Conservation (phyloP, 2,797 vertebrate species). For the Coccyzus lansbergi region DNA sequence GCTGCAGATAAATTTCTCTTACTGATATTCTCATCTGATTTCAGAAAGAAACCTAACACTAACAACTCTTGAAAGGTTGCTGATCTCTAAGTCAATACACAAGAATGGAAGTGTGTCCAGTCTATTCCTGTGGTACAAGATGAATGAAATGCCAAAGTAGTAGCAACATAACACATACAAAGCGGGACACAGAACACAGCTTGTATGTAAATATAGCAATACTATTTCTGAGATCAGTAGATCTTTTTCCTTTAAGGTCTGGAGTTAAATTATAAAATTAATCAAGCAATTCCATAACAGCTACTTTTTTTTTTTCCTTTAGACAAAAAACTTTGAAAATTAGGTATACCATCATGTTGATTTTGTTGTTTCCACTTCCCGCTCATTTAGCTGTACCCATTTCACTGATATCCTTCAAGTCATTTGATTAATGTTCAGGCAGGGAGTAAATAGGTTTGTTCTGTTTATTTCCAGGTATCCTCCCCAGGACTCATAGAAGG, state of each 20-base stretch:
- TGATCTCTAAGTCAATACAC: background rate
- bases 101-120: background rate
- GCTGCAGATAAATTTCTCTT: background rate
- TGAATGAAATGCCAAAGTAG: background rate
- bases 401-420: background rate
- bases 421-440: background rate
- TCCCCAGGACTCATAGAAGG: background rate
- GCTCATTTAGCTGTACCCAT: background rate
- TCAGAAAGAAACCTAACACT: background rate
- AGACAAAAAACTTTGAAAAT: background rate
- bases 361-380: background rate
- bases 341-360: fast-evolving
- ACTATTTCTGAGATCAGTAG: background rate
- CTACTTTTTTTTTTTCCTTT: background rate
- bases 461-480: background rate
- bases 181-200: background rate
- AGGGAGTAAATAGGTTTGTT: background rate
- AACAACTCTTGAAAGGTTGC: background rate
- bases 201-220: background rate
- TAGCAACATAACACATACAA: background rate
- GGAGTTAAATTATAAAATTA: background rate
- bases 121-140: background rate
- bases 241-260: background rate
- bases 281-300: background rate
- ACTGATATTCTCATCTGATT: background rate